Evolutionary conservation across 2,888 invertebrate species (phyloP), one percentile per base, ranked within the genome.

Genomic region (Drosophila stalkeri): DNA sequence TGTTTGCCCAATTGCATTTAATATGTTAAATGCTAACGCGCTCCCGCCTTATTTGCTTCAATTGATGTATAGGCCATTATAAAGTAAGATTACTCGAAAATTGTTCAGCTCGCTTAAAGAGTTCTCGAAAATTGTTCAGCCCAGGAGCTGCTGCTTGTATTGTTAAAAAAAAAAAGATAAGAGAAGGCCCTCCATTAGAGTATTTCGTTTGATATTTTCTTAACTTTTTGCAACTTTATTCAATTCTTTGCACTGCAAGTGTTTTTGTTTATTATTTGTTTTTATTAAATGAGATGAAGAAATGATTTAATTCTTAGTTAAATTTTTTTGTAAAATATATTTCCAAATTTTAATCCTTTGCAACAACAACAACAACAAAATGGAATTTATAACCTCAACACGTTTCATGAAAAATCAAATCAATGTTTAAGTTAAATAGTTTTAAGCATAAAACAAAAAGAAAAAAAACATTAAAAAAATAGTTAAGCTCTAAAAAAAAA

Each of bases 401-500:
- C 71, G 72, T 81, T 83, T 80, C 64, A 82, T 55, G 72, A 72
- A 73, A 79, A 81, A 88, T 87, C 81, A 86, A 89, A 87, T 87
- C 84, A 80, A 84, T 79, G 78, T 91, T 86, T 90, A 89, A 90
- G 90, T 91, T 90, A 86, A 87, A 90, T 88, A 90, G 86, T 90
- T 89, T 87, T 90, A 87, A 89, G 86, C 18, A 20, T 20, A 43
- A 63, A 69, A 70, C 55, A 60, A 57, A 51, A 37, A 35, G 1
- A 31, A 60, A 68, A 47, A 62, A 23, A 64, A 70, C 63, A 7
- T 18, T 20, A 43, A 33, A 43, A 72, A 55, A 64, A 35, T 80
- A 79, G 55, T 72, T 75, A 77, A 74, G 69, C 72, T 52, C 67
- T 44, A 47, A 70, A 60, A 51, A 51, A 56, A 64, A 51, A 39